These are phyloP conservation scores for Leptatherina wallacei DNA, from an alignment of 2,797 vertebrate genomes.

Conservation along the genomic window DNA sequence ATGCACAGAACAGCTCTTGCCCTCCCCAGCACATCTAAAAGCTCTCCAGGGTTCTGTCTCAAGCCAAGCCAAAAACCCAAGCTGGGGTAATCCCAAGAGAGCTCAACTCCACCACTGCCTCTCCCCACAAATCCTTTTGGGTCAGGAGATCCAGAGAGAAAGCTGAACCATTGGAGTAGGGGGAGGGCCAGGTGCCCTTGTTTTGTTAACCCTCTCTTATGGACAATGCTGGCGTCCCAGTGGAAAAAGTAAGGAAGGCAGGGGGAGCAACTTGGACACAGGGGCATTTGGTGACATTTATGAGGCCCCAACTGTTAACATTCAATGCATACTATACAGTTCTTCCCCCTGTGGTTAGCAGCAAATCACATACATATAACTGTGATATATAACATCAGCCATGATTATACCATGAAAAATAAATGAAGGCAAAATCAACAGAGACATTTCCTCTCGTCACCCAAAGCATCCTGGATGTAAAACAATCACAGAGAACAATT, in stretches of 20 bases:
- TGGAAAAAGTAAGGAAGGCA: slow-evolving; percentile 22
- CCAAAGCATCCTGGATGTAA: slow-evolving; percentile 56
- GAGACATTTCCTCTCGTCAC: slow-evolving; percentile 29
- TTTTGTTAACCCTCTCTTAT: slow-evolving; percentile 36
- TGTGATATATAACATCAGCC: slow-evolving; percentile 4
- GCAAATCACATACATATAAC: slow-evolving; percentile 11
- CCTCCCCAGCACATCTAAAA: slow-evolving; percentile 28
- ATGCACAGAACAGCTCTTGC: slow-evolving; percentile 50
- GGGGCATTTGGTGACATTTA: slow-evolving; percentile 14
- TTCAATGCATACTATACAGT: background rate
- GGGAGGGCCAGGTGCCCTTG: background rate
- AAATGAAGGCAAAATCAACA: slow-evolving; percentile 16
- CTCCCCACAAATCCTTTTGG: slow-evolving; percentile 63
- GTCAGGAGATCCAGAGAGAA: slow-evolving; percentile 57
- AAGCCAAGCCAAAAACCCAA: slow-evolving; percentile 67
- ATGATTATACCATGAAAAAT: slow-evolving; percentile 1
- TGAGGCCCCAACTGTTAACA: slow-evolving; percentile 16
- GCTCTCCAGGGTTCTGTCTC: slow-evolving; percentile 67
- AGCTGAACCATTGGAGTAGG: slow-evolving; percentile 21
- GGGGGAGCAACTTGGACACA: background rate
- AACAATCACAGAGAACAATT: slow-evolving; percentile 62
- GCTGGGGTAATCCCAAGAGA: slow-evolving; percentile 65
- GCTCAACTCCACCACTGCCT: slow-evolving; percentile 62
- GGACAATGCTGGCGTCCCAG: slow-evolving; percentile 24
- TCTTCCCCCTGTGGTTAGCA: background rate